phyloP scores from a whole-genome alignment of 2,888 invertebrate species.

The Nomada goodeniana region DNA sequence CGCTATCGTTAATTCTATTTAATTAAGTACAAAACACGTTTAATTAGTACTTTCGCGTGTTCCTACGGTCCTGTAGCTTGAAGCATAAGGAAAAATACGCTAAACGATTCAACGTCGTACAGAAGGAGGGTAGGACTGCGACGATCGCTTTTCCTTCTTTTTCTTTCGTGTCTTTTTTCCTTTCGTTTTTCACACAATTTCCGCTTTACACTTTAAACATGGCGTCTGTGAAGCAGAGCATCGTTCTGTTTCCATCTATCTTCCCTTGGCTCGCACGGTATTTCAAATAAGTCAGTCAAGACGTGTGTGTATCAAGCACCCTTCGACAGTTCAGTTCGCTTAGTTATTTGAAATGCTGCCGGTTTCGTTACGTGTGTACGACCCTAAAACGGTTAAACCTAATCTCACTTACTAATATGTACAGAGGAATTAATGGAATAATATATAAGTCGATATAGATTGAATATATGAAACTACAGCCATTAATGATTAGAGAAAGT shows the following conservation, averaged over 20 bases:
- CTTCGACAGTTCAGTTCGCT: constrained; percentile 47
- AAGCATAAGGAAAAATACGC: constrained; percentile 74
- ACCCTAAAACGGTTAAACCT: constrained; percentile 55
- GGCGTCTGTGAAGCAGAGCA: neutral
- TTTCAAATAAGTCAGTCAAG: constrained; percentile 69
- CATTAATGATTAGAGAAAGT: constrained; percentile 72
- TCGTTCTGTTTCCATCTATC: neutral
- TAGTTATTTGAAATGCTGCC: constrained; percentile 63
- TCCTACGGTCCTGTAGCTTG: constrained; percentile 75
- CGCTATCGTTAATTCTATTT: constrained; percentile 73
- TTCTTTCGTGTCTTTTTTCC: too few relatives aligned
- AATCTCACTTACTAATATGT: constrained; percentile 77
- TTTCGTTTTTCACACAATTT: too few relatives aligned
- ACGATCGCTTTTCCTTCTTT: too few relatives aligned
- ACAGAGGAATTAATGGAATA: constrained; percentile 77
- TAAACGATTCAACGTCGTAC: constrained; percentile 73
- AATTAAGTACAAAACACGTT: constrained; percentile 83
- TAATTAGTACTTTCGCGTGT: constrained; percentile 72
- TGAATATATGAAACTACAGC: constrained; percentile 74
- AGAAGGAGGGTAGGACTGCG: constrained; percentile 13
- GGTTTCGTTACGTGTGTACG: constrained; percentile 26
- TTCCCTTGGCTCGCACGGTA: constrained; percentile 4
- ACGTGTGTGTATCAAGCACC: constrained; percentile 32
- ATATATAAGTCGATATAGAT: constrained; percentile 73
- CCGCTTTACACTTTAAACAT: neutral